Evolutionary conservation across 1,140 invertebrate genomes (phyloP).

Genomic region (Papilio polyxenes): DNA sequence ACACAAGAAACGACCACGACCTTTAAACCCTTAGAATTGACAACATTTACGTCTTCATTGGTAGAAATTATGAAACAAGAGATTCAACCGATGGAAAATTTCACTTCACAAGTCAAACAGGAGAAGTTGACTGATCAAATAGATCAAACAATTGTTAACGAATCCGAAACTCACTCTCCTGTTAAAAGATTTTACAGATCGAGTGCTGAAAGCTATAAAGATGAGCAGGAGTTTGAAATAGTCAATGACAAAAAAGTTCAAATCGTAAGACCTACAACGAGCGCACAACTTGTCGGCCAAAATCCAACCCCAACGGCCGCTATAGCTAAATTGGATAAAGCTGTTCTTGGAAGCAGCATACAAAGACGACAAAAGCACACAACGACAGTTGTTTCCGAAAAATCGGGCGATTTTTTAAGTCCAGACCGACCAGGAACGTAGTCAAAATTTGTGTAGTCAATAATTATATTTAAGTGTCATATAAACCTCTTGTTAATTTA

Average conservation of each 20-base stretch:
- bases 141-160: conserved; percentile 51
- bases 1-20: conserved; percentile 41
- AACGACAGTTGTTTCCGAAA: conserved; percentile 54
- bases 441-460: conserved; percentile 63
- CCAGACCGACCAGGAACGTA: conserved; percentile 60
- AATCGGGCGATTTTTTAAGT: conserved; percentile 50
- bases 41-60: conserved; percentile 45
- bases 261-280: conserved; percentile 63
- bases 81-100: conserved; percentile 56
- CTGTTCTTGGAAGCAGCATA: conserved; percentile 55
- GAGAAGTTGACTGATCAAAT: conserved; percentile 65
- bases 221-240: conserved; percentile 60
- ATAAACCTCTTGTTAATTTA: conserved; percentile 70
- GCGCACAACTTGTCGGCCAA: conserved; percentile 56
- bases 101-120: conserved; percentile 46
- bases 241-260: conserved; percentile 72
- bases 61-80: conserved; percentile 64
- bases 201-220: conserved; percentile 61
- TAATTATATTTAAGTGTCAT: conserved; percentile 66
- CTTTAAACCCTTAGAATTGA: conserved; percentile 46
- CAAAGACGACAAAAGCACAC: conserved; percentile 53
- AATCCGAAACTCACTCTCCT: conserved; percentile 53
- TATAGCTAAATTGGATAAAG: conserved; percentile 65
- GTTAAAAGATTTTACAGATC: conserved; percentile 71
- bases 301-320: conserved; percentile 56